Evolutionary conservation across 1,140 invertebrate genomes (phyloP), one percentile per base, ranked within the genome.

Genomic region (Asbolus verrucosus): DNA sequence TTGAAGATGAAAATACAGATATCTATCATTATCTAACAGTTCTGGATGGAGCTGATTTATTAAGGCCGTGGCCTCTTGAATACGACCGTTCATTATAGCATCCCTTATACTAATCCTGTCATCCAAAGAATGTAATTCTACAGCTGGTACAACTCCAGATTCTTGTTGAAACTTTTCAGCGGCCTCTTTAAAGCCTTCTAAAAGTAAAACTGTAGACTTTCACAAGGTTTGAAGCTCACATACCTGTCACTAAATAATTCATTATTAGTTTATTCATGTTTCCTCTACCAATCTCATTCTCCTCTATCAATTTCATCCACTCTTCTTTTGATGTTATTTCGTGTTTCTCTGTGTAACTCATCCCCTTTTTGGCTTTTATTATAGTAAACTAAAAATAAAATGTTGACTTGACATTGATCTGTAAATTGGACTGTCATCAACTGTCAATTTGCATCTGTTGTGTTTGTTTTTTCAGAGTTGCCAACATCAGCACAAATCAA

Each of bases 171-270:
- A 98, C 82, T 97, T 98, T 78, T 98, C 93, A 0, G 97, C 97
- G 16, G 97, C 97, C 83, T 98, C 97, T 83, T 99, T 98, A 77
- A 98, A 98, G 5, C 96, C 96, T 81, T 98, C 96, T 97, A n/a
- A 80, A 2, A 86, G 83, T 60, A 70, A 70, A 15, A 68, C 16
- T n/a, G 41, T 75, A 65, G 65, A 70, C 62, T 60, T 73, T 46
- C 43, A 30, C n/a, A 36, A 11, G 9, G 75, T n/a, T n/a, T n/a
- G 73, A 73, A 68, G 8, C 8, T 13, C 8, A 71, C 73, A 82
- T 85, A 95, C 95, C 95, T 85, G 95, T 98, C 1, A 98, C 95
- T 73, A 99, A 86, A 83, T 99, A 99, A 83, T 99, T 97, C 97
- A 99, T 98, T 65, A 99, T 96, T 31, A 98, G 85, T 81, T 94